phyloP scores from a whole-genome alignment of 2,797 vertebrate species.

The Channallabes apus region DNA sequence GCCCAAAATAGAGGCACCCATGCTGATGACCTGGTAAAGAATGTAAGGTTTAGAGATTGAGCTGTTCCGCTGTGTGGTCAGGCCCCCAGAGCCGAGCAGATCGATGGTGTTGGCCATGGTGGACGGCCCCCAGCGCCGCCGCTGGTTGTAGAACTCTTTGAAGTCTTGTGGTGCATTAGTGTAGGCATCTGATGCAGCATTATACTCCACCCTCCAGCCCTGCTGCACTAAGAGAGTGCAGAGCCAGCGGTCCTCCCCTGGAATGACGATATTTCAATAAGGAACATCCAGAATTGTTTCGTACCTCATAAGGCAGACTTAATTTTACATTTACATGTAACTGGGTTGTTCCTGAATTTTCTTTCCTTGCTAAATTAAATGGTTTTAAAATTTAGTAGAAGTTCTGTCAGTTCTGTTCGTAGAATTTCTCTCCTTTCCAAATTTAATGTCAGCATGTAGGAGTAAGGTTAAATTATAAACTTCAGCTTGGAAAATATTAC shows the following conservation, averaged over 20 bases:
- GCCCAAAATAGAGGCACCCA: conserved; percentile 64
- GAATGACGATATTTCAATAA: neutral
- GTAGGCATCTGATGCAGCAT: conserved; percentile 75
- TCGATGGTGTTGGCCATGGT: conserved; percentile 53
- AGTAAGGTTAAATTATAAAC: too few relatives aligned
- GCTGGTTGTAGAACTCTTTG: conserved; percentile 77
- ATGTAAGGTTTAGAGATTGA: conserved; percentile 73
- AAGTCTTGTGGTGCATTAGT: conserved; percentile 77
- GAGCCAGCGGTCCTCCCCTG: conserved; percentile 80
- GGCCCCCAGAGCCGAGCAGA: conserved; percentile 61
- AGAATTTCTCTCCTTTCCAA: too few relatives aligned
- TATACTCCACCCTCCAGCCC: conserved; percentile 79
- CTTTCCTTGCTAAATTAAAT: neutral
- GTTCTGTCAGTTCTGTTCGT: too few relatives aligned
- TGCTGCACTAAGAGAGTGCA: conserved; percentile 77
- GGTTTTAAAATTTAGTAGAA: neutral
- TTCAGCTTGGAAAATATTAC: too few relatives aligned
- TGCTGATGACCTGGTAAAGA: conserved; percentile 70
- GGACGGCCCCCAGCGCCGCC: conserved; percentile 44
- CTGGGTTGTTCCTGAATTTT: neutral
- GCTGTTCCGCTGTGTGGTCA: conserved; percentile 63
- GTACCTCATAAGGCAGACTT: neutral
- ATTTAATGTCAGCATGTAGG: too few relatives aligned
- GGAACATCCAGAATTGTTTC: neutral
- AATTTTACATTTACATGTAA: neutral